Conservation (phyloP, 2,888 invertebrate species). For the Aphidius colemani region DNA sequence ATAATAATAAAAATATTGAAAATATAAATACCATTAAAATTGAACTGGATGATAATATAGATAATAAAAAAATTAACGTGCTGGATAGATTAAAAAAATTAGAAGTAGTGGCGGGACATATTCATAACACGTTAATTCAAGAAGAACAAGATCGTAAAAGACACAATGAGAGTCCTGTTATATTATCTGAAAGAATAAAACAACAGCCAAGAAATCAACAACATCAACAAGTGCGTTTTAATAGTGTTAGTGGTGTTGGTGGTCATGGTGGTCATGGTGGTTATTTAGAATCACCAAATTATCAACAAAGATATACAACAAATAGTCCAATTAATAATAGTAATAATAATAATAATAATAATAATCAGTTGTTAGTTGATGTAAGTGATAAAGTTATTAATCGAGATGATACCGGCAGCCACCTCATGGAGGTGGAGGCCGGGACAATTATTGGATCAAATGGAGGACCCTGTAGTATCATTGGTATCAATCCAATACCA, state of each 20-base stretch:
- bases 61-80: conserved; percentile 56
- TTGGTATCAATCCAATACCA: conserved; percentile 56
- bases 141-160: conserved; percentile 57
- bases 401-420: conserved; percentile 51
- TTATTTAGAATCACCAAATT: conserved; percentile 38
- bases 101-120: conserved; percentile 54
- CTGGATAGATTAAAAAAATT: conserved; percentile 60
- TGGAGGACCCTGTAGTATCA: conserved; percentile 59
- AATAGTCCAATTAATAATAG: conserved; percentile 37
- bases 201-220: conserved; percentile 44
- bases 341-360: conserved; percentile 24
- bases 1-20: conserved; percentile 1
- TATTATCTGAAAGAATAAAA: conserved; percentile 55
- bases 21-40: conserved; percentile 33
- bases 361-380: conserved; percentile 35
- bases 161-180: conserved; percentile 58
- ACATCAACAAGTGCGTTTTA: conserved; percentile 28
- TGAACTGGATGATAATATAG: conserved; percentile 48
- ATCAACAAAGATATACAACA: conserved; percentile 37
- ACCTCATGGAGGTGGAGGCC: conserved; percentile 55
- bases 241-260: no score
- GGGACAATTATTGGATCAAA: conserved; percentile 53
- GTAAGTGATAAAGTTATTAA: conserved; percentile 28
- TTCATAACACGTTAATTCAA: conserved; percentile 50
- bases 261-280: neutral